phyloP scores from a whole-genome alignment of 2,888 invertebrate species.

The Yponomeuta malinellus region DNA sequence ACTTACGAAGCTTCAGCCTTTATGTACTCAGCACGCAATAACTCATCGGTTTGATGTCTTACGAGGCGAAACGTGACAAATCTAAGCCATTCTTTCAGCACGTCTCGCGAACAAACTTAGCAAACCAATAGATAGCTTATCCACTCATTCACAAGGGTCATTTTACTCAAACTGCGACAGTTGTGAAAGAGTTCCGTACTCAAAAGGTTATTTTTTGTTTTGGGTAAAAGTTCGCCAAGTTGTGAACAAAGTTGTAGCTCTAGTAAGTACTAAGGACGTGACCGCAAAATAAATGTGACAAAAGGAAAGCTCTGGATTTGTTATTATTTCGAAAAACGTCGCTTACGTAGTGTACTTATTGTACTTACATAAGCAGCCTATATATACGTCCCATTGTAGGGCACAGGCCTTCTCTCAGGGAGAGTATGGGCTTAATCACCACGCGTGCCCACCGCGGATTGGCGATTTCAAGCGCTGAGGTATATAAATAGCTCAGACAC shows the following conservation, averaged over 20 bases:
- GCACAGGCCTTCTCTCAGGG: too few species aligned
- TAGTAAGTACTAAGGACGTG: neutral
- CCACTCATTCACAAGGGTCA: neutral
- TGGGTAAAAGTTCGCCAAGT: conserved; percentile 8
- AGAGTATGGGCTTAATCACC: too few species aligned
- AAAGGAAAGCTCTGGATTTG: too few species aligned
- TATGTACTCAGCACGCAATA: neutral
- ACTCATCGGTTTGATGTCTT: conserved; percentile 1
- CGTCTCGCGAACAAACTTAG: neutral
- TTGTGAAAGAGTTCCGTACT: neutral
- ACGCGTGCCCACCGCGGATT: too few species aligned
- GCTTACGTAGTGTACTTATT: too few species aligned
- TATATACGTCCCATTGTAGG: too few species aligned
- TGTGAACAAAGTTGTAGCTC: conserved; percentile 3
- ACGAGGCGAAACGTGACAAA: neutral
- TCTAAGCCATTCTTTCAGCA: neutral
- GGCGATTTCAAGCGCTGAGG: too few species aligned
- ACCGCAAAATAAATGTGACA: neutral
- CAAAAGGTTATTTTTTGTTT: conserved; percentile 2
- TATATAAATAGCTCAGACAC: too few species aligned
- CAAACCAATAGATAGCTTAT: neutral
- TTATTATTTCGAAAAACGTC: too few species aligned
- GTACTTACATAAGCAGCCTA: too few species aligned
- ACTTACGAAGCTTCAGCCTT: neutral
- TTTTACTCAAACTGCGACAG: neutral